phyloP scores from a whole-genome alignment of 2,888 invertebrate species.

The Lomographa bimaculata region DNA sequence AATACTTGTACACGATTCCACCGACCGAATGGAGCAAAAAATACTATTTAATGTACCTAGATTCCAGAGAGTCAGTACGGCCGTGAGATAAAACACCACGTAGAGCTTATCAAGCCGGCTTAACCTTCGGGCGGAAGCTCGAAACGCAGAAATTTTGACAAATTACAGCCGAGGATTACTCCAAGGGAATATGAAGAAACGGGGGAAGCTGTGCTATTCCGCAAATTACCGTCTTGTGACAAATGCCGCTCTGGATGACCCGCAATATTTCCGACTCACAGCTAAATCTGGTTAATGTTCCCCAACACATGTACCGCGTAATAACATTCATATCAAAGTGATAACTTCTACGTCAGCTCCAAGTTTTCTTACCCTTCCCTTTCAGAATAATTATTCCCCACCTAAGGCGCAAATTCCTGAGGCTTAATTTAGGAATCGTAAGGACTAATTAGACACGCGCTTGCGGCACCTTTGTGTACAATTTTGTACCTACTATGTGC shows the following conservation, averaged over 20 bases:
- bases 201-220: conserved; percentile 48
- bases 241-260: conserved; percentile 60
- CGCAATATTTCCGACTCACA: conserved; percentile 39
- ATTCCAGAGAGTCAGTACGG: conserved; percentile 30
- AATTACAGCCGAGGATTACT: conserved; percentile 67
- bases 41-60: no score
- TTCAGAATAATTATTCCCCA: conserved; percentile 29
- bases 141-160: conserved; percentile 69
- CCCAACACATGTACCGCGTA: conserved; percentile 9
- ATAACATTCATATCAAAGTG: no score
- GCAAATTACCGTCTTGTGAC: conserved; percentile 66
- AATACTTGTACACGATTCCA: conserved; percentile 14
- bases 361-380: conserved; percentile 16
- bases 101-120: conserved; percentile 56
- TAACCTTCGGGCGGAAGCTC: conserved; percentile 41
- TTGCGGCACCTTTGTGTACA: conserved; percentile 8
- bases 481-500: conserved; percentile 7
- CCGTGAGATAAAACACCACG: conserved; percentile 51
- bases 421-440: conserved; percentile 24
- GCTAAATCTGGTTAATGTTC: conserved; percentile 21
- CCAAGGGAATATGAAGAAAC: conserved; percentile 65
- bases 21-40: conserved; percentile 16
- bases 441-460: conserved; percentile 27
- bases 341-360: conserved; percentile 26
- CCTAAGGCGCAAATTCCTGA: conserved; percentile 23